Base-by-base conservation (phyloP, 2,113 vertebrate genomes). In the Perccottus glenii region DNA sequence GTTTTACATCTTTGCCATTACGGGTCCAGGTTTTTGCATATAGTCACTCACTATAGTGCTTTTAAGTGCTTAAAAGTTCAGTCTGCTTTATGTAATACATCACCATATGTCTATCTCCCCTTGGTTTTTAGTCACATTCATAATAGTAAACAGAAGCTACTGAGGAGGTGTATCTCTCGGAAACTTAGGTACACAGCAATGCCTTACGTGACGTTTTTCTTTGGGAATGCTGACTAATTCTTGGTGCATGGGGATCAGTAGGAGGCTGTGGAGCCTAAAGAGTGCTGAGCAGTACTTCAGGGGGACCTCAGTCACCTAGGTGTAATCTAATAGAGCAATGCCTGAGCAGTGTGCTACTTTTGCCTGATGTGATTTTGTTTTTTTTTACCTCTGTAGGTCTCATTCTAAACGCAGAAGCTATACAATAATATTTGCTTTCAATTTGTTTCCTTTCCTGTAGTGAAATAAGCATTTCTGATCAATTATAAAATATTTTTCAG, bases 131-230 rank as follows among this genome's bases (percentile, higher is more conserved):
- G 96, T 98, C 93, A 95, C 91, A 91, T 92, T 92, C 92, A 89
- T 94, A 95, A 92, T 94, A 94, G 92, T 96, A 96, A 94, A 89
- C 90, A 95, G 94, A 95, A 94, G 95, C 91, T 95, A 92, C 95
- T 94, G 93, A 94, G 94, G 94, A 94, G 92, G 88, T 90, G 93
- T 94, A 92, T 86, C 75, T 88, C 92, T 85, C 79, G 94, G 94
- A 98, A 92, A 93, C 92, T 93, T 95, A 96, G 95, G 95, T 98
- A 96, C 90, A 92, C 93, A 89, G 90, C 92, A 91, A 91, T 93
- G 90, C 86, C 83, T 92, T 90, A 90, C 89, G 85, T 93, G 88
- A 84, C 9, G 6, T 58, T 77, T 77, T 50, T 86, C 89, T 92
- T 90, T 93, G 93, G 92, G 94, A 98, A 96, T 96, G 96, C 92